phyloP scores from a whole-genome alignment of 2,797 vertebrate genomes.

The Neopelma chrysocephalum region DNA sequence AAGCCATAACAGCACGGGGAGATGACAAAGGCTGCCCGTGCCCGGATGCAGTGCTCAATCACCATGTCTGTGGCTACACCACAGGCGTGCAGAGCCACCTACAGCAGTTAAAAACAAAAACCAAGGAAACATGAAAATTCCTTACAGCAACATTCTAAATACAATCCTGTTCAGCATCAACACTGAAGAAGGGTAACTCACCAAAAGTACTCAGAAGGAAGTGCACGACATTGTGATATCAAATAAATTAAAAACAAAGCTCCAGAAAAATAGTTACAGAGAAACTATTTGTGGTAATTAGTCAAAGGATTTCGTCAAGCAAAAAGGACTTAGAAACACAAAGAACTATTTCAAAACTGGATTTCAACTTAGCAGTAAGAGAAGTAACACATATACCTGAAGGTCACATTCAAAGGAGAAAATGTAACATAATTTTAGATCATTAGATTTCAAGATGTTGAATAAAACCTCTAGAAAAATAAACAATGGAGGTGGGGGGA shows the following conservation, averaged over 20 bases:
- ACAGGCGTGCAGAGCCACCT: constrained; percentile 96
- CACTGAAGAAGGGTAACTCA: background rate
- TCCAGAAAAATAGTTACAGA: background rate
- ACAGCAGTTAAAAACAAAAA: background rate
- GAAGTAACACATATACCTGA: background rate
- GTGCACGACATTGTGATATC: background rate
- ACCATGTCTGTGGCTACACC: constrained; percentile 99
- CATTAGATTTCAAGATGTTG: background rate
- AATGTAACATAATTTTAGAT: background rate
- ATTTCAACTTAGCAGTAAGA: background rate
- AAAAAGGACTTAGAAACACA: background rate
- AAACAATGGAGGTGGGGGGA: background rate
- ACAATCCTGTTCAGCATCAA: background rate
- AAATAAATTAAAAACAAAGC: background rate
- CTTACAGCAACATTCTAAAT: background rate
- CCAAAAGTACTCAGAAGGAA: background rate
- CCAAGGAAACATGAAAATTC: background rate
- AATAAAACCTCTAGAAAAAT: background rate
- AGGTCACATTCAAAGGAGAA: background rate
- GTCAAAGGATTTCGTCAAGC: background rate
- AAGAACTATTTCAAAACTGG: background rate
- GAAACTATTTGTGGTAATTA: background rate
- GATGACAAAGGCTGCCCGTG: constrained; percentile 86
- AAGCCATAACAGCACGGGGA: constrained; percentile 98
- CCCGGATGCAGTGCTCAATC: constrained; percentile 87